Evolutionary conservation across 2,888 invertebrate genomes (phyloP), one percentile per base, ranked within the genome.

Genomic region (Acleris literana): DNA sequence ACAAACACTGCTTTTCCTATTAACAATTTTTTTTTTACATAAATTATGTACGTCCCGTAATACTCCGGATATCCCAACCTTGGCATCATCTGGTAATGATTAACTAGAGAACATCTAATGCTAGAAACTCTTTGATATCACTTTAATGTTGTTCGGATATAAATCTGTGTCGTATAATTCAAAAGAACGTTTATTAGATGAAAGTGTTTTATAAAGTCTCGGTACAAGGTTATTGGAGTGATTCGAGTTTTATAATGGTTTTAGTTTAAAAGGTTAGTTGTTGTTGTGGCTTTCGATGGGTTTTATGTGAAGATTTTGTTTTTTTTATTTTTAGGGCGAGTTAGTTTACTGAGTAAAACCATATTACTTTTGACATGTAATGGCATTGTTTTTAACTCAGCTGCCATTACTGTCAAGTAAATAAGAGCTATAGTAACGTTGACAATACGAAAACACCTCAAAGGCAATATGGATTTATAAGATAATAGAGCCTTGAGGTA

Each of bases 41-140:
- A 33, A 13, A 39, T 39, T 13, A 39, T 39, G 39, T 39, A 39
- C 39, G 13, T 39, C 13, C 11, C 4, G 33, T 39, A 3, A 13
- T 39, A 39, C 39, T 39, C 39, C 39, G 39, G 39, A 39, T 39
- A 39, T 39, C 39, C 39, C 39, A 74, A 73, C 80, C 81, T 81
- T 79, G 76, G 55, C 63, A 72, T 51, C 69, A 71, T 67, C 72
- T 70, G 56, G 58, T 18, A 68, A 65, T 69, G 69, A 72, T 70
- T 70, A 69, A 56, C 62, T 74, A 73, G 74, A 73, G 72, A 72
- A 70, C 64, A 71, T 75, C 71, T 72, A 57, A 69, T 56, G 63
- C 67, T 57, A 63, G 67, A 71, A 69, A 61, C 74, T 72, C 80
- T 80, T 78, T 80, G 79, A 80, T 75, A 75, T 74, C 55, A 69